Evolutionary conservation across 1,140 invertebrate genomes (phyloP).

Genomic region (Rhagoletis pomonella): DNA sequence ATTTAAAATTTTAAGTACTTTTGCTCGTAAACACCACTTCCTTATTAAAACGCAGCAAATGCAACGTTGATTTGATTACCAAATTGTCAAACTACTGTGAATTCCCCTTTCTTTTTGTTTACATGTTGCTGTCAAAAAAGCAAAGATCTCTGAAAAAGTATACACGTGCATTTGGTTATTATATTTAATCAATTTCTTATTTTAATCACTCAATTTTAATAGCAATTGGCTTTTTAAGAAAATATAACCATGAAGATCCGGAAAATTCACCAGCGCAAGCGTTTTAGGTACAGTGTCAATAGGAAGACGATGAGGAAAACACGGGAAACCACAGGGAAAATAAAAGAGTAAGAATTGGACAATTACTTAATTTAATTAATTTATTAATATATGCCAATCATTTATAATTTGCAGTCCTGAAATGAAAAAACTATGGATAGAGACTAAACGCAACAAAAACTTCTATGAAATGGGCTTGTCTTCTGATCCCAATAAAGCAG

Average conservation of each 20-base stretch:
- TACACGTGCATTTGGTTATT: slow-evolving; percentile 12
- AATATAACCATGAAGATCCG: slow-evolving; percentile 81
- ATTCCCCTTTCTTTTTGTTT: not conserved
- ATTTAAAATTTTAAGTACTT: too few relatives aligned
- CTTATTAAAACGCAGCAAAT: too few relatives aligned
- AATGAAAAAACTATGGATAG: slow-evolving; percentile 86
- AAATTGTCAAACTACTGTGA: not conserved
- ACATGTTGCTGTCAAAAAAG: not conserved
- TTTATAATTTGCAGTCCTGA: slow-evolving; percentile 78
- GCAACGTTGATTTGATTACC: not conserved
- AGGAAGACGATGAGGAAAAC: slow-evolving; percentile 82
- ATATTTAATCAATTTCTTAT: not conserved
- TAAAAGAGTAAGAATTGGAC: slow-evolving; percentile 78
- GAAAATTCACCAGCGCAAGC: slow-evolving; percentile 76
- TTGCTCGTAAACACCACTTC: too few relatives aligned
- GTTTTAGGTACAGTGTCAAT: slow-evolving; percentile 81
- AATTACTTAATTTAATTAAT: not conserved
- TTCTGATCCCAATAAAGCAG: slow-evolving; percentile 83
- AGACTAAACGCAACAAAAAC: slow-evolving; percentile 81
- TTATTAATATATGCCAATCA: not conserved
- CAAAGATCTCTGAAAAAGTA: not conserved
- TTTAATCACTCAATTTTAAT: slow-evolving; percentile 10
- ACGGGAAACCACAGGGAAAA: slow-evolving; percentile 78
- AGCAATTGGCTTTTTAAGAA: too few relatives aligned
- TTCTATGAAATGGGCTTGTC: slow-evolving; percentile 88